Percentiles rank a stretch among this genome's conserved stretches.
Conservation (phyloP, 2,797 vertebrate species). For the Spheniscus humboldti region DNA sequence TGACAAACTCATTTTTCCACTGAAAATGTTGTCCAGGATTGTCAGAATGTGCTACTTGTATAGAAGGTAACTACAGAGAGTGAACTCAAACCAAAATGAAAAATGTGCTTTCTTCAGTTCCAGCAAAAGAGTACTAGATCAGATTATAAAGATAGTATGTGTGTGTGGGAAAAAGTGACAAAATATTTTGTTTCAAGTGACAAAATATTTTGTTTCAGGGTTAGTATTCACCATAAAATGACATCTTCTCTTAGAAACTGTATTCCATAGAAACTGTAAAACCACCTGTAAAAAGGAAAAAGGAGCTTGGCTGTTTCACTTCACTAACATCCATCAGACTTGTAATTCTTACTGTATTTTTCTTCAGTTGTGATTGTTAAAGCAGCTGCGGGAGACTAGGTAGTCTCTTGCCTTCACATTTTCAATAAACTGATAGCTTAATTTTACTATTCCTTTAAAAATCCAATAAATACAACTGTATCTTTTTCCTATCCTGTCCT, state of each 20-base stretch:
- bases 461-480: not conserved
- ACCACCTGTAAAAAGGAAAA: constrained; percentile 3
- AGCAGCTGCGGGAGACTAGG: not conserved
- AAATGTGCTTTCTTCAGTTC: not conserved
- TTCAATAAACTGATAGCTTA: not conserved
- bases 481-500: not conserved
- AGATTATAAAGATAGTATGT: not conserved
- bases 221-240: constrained; percentile 41
- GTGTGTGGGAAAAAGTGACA: not conserved
- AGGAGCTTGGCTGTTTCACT: not conserved
- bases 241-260: constrained; percentile 33
- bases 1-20: not conserved
- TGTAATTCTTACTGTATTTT: constrained; percentile 2
- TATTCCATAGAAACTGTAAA: constrained; percentile 7
- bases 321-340: not conserved
- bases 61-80: not conserved
- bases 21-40: not conserved
- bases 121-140: not conserved
- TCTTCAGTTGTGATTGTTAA: not conserved
- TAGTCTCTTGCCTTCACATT: not conserved
- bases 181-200: not conserved
- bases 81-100: not conserved
- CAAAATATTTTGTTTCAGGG: constrained; percentile 32
- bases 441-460: not conserved
- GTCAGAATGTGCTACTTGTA: not conserved